These are phyloP conservation scores for Pristionchus entomophagus DNA, from an alignment of 2,888 invertebrate species.

Conservation along the genomic window DNA sequence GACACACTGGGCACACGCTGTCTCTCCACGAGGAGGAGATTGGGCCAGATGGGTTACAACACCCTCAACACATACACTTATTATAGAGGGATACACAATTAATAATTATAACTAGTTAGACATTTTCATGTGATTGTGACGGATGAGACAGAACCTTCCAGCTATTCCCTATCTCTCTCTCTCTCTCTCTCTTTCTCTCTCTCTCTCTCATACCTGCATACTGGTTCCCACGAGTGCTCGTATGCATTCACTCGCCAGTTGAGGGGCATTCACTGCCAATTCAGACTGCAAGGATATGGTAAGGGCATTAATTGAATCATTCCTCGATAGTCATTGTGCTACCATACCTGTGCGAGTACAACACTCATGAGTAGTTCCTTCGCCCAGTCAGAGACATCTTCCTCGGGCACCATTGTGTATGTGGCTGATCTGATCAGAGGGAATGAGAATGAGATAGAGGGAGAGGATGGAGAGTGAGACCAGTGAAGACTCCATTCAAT, in stretches of 20 bases:
- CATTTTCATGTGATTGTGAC: no score
- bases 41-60: slow-evolving; percentile 10
- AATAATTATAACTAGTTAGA: no score
- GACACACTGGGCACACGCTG: slow-evolving; percentile 68
- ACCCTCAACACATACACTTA: no score
- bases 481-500: no score
- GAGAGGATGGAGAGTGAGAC: no score
- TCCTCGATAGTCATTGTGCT: background rate
- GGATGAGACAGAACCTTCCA: background rate
- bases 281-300: slow-evolving; percentile 65
- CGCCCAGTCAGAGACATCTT: slow-evolving; percentile 73
- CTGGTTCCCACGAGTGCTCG: slow-evolving; percentile 28
- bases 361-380: slow-evolving; percentile 75
- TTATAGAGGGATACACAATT: no score
- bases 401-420: slow-evolving; percentile 33
- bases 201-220: slow-evolving; percentile 35
- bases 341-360: slow-evolving; percentile 64
- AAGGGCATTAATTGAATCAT: background rate
- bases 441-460: no score
- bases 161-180: no score
- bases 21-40: slow-evolving; percentile 44
- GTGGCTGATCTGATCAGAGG: slow-evolving; percentile 15
- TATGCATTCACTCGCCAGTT: slow-evolving; percentile 60
- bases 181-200: background rate
- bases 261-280: slow-evolving; percentile 70